Conservation (phyloP, 2,888 invertebrate species). For the Eupithecia subfuscata region DNA sequence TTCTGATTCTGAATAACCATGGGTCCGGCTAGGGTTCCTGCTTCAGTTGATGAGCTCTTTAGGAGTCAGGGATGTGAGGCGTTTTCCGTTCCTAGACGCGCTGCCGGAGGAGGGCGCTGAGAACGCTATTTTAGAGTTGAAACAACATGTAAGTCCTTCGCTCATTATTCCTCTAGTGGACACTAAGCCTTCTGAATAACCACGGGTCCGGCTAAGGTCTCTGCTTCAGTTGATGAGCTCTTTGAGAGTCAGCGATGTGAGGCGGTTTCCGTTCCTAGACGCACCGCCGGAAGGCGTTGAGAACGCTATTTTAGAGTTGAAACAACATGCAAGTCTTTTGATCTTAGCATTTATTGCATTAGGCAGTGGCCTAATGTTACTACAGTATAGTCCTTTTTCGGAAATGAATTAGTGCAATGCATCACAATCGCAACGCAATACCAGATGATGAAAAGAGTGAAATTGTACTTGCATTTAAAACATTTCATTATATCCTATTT, state of each 20-base stretch:
- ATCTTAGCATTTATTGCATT: no score
- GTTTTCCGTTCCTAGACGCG: slow-evolving; percentile 98
- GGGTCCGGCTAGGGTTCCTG: slow-evolving; percentile 96
- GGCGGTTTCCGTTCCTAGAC: slow-evolving; percentile 97
- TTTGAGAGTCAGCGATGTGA: slow-evolving; percentile 95
- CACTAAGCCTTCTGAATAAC: slow-evolving; percentile 86
- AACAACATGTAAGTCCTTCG: slow-evolving; percentile 90
- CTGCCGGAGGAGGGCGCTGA: slow-evolving; percentile 93
- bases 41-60: slow-evolving; percentile 96
- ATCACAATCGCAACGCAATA: no score
- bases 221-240: slow-evolving; percentile 96
- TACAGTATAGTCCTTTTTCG: no score
- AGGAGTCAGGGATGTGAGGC: slow-evolving; percentile 94
- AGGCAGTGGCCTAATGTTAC: no score
- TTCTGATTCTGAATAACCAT: slow-evolving; percentile 91
- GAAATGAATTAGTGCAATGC: no score
- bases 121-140: slow-evolving; percentile 92
- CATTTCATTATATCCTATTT: no score
- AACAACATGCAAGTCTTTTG: slow-evolving; percentile 87
- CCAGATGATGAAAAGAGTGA: no score
- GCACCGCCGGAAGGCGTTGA: slow-evolving; percentile 94
- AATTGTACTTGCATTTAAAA: no score
- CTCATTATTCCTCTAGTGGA: no score
- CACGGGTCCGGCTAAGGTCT: slow-evolving; percentile 96
- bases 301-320: slow-evolving; percentile 92